phyloP scores from a whole-genome alignment of 2,888 invertebrate genomes.

The Myopa tessellatipennis region DNA sequence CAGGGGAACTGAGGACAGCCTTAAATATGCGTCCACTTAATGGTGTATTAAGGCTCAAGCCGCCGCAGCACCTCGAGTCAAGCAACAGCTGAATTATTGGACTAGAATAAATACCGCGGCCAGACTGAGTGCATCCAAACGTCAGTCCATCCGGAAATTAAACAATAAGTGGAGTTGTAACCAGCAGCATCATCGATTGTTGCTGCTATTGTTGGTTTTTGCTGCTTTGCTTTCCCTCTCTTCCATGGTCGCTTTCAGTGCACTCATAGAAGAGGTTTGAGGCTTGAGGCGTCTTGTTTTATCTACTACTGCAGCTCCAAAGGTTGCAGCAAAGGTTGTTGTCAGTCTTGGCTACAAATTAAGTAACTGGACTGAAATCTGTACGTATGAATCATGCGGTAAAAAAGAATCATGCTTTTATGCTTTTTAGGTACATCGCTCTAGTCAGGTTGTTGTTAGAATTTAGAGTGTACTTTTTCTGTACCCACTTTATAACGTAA shows the following conservation, averaged over 20 bases:
- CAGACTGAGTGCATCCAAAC: background rate
- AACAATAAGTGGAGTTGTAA: slow-evolving; percentile 35
- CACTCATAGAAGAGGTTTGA: no score
- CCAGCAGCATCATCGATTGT: slow-evolving; percentile 20
- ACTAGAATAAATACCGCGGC: slow-evolving; percentile 2
- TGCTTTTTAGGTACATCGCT: background rate
- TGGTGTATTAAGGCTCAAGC: slow-evolving; percentile 26
- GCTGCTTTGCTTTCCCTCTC: background rate
- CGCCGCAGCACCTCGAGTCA: background rate
- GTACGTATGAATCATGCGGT: background rate
- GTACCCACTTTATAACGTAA: slow-evolving; percentile 3
- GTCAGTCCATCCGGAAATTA: slow-evolving; percentile 35
- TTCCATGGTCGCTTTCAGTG: background rate
- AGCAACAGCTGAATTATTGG: slow-evolving; percentile 13
- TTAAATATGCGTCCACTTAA: slow-evolving; percentile 27
- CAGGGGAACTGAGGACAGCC: background rate
- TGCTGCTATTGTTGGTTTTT: background rate
- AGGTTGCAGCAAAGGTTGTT: slow-evolving; percentile 5
- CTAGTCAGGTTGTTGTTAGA: background rate
- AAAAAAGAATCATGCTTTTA: no score
- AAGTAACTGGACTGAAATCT: slow-evolving; percentile 23
- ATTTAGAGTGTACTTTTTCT: background rate
- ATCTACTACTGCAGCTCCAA: background rate
- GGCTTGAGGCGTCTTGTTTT: background rate
- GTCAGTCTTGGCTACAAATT: background rate